These are phyloP conservation scores for Diadegma fenestrale DNA, from an alignment of 2,888 invertebrate genomes.

Conservation along the genomic window DNA sequence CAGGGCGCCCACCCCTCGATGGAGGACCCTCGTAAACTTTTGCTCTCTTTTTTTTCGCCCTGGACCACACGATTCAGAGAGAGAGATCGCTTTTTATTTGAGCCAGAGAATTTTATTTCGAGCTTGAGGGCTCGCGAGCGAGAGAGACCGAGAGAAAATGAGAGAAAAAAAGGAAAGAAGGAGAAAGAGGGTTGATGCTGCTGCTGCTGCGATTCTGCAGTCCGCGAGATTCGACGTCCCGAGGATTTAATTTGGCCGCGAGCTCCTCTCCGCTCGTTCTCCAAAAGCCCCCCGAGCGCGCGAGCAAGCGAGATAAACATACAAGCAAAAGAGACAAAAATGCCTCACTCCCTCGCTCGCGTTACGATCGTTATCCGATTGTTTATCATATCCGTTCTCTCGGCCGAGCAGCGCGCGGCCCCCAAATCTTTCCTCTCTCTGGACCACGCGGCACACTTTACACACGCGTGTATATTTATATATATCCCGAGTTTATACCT, in stretches of 20 bases:
- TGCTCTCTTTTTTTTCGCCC: slow-evolving; percentile 69
- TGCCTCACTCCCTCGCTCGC: slow-evolving; percentile 60
- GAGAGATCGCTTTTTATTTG: slow-evolving; percentile 52
- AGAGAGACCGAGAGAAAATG: slow-evolving; percentile 1
- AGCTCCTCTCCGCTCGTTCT: slow-evolving; percentile 62
- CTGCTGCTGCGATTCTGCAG: slow-evolving; percentile 60
- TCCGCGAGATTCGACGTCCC: slow-evolving; percentile 79
- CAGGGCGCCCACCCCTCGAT: slow-evolving; percentile 76
- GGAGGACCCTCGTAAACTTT: slow-evolving; percentile 82
- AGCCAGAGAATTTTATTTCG: slow-evolving; percentile 44
- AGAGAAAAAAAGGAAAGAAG: slow-evolving; percentile 33
- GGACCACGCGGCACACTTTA: slow-evolving; percentile 62
- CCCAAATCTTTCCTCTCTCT: slow-evolving; percentile 71
- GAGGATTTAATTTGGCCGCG: slow-evolving; percentile 83
- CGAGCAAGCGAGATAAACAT: slow-evolving; percentile 4
- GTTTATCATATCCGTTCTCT: slow-evolving; percentile 81
- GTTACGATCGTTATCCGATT: slow-evolving; percentile 81
- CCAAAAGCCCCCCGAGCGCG: not conserved
- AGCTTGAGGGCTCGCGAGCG: slow-evolving; percentile 13
- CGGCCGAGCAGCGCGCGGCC: slow-evolving; percentile 71
- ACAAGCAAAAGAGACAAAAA: slow-evolving; percentile 17
- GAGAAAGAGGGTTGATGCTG: slow-evolving; percentile 29
- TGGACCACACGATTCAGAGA: slow-evolving; percentile 44
- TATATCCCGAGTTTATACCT: slow-evolving; percentile 60
- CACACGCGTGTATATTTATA: slow-evolving; percentile 65